Base-by-base conservation (phyloP, 2,797 vertebrate genomes). In the Hydrophis major region DNA sequence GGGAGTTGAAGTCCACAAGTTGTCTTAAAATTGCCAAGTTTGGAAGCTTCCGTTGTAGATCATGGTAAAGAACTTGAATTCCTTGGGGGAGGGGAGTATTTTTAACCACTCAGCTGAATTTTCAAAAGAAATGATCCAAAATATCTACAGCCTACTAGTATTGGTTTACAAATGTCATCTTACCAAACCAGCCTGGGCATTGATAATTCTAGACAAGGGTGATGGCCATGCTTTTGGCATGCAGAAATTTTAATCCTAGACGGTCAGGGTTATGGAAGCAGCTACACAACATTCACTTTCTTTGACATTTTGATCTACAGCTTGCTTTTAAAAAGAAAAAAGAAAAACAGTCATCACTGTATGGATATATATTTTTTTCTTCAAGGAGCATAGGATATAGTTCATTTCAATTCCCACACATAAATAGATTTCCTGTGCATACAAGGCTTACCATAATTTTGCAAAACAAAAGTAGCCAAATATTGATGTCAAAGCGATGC, bases 401-500 rank as follows among this genome's bases (percentile, higher is more conserved):
- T 93, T 56, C 12, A 1, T 74, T 90, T 69, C n/a, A 12, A n/a
- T 55, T 89, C 90, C 47, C 87, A 90, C n/a, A 69, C 20, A 89
- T 2, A 14, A 88, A 69, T 60, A 8, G 78, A 60, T 66, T n/a
- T 47, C 86, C 88, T 92, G 3, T 20, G 59, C 3, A 94, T 93
- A 89, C 47, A 92, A 28, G 56, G 87, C 42, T 28, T 86, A 89
- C n/a, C 47, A 61, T 90, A 90, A 74, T 90, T 91, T 90, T 88
- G 53, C n/a, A 53, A 25, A 92, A 12, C 3, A 57, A 53, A 12
- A 94, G 66, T 92, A 94, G 74, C 4, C 93, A 91, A 93, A 50
- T 6, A 0, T 0, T 88, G 93, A 20, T 94, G 95, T 57, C 92
- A 92, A 93, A 92, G n/a, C 78, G 89, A 93, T 89, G 87, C 25